Conservation (phyloP, 2,113 vertebrate genomes). For the Oxygymnocypris stewartii region DNA sequence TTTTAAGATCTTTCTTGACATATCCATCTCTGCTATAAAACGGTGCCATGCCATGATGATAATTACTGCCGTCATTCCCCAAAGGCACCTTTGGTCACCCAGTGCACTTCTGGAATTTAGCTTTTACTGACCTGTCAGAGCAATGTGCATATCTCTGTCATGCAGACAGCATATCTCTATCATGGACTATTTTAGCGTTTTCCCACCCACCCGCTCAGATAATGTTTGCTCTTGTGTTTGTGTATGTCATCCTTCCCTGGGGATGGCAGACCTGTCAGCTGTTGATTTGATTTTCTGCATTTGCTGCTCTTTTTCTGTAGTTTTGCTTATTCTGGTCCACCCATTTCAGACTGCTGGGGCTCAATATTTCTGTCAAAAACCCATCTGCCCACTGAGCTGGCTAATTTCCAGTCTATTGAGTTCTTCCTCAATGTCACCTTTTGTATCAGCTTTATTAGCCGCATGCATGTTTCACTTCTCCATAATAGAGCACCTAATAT, state of each 20-base stretch:
- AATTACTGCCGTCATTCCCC: conserved; percentile 34
- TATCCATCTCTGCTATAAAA: conserved; percentile 26
- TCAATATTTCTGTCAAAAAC: conserved; percentile 39
- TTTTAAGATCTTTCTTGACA: conserved; percentile 38
- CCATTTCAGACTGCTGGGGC: conserved; percentile 16
- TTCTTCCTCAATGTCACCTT: conserved; percentile 24
- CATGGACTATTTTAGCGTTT: conserved; percentile 7
- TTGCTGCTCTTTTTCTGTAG: neutral
- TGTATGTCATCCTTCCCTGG: neutral
- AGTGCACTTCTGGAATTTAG: conserved; percentile 17
- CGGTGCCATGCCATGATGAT: conserved; percentile 37
- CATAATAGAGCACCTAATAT: conserved; percentile 28
- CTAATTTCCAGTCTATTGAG: conserved; percentile 15
- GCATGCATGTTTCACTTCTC: conserved; percentile 8
- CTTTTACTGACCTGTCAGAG: conserved; percentile 48
- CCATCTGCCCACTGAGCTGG: conserved; percentile 14
- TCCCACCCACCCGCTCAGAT: conserved; percentile 16
- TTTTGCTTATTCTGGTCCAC: neutral
- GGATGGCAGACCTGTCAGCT: neutral
- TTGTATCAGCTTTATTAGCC: conserved; percentile 27
- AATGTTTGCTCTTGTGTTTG: conserved; percentile 18
- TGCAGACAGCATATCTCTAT: conserved; percentile 31
- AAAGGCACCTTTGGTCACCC: conserved; percentile 22
- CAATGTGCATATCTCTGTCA: conserved; percentile 30
- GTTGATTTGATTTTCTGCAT: conserved; percentile 9